These are phyloP conservation scores for Scomberomorus guttatus DNA, from an alignment of 2,797 vertebrate species.

Conservation along the genomic window DNA sequence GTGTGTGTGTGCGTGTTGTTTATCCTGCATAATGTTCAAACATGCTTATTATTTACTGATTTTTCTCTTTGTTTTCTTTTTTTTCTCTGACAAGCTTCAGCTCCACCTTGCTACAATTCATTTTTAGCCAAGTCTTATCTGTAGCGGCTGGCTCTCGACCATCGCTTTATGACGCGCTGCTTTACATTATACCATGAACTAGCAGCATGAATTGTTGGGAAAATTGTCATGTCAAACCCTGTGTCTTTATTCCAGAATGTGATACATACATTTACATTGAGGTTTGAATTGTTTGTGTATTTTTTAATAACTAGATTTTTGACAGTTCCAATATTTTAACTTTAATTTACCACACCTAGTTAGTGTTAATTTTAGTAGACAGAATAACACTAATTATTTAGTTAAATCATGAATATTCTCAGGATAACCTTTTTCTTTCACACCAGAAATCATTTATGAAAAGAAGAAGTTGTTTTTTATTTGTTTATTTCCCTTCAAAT, in stretches of 20 bases:
- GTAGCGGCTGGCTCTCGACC: conserved; percentile 22
- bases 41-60: conserved; percentile 46
- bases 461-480: background rate
- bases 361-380: background rate
- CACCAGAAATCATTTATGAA: background rate
- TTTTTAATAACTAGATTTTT: background rate
- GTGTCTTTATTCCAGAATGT: background rate
- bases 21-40: conserved; percentile 72
- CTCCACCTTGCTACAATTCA: conserved; percentile 40
- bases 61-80: conserved; percentile 20
- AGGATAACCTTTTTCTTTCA: background rate
- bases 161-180: conserved; percentile 23
- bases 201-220: conserved; percentile 41
- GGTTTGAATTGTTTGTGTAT: background rate
- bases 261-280: background rate
- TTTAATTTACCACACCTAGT: background rate
- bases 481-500: background rate
- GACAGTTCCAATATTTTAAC: background rate
- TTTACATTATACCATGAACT: conserved; percentile 26
- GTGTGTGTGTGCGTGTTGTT: conserved; percentile 28
- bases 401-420: background rate
- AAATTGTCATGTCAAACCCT: background rate
- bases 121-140: conserved; percentile 33
- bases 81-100: conserved; percentile 42
- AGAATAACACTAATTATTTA: background rate